These are phyloP conservation scores for Drosophila anomalata DNA, from an alignment of 2,888 invertebrate species.

Conservation along the genomic window DNA sequence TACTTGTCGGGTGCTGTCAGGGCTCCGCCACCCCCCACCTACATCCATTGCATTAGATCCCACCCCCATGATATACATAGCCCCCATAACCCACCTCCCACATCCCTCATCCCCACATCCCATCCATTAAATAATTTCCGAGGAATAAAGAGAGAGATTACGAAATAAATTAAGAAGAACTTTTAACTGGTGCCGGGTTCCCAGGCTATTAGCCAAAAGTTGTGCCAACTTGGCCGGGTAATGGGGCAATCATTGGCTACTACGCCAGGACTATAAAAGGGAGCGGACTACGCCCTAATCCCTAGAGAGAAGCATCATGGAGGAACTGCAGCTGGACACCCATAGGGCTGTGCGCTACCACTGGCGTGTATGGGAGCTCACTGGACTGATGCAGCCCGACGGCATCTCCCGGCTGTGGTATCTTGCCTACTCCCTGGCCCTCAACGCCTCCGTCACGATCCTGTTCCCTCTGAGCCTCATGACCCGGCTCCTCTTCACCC, in stretches of 20 bases:
- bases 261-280: neutral
- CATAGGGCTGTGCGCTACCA: constrained; percentile 77
- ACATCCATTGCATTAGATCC: neutral
- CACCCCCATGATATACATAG: neutral
- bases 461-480: constrained; percentile 79
- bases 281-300: neutral
- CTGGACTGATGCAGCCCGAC: constrained; percentile 67
- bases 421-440: constrained; percentile 50
- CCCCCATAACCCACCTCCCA: too few relatives aligned
- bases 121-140: constrained; percentile 13
- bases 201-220: constrained; percentile 36
- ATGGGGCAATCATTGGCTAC: constrained; percentile 5
- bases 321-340: constrained; percentile 37
- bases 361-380: constrained; percentile 79
- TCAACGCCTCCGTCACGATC: constrained; percentile 74
- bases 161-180: constrained; percentile 1
- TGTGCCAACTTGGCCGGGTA: constrained; percentile 5
- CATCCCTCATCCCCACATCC: neutral
- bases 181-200: constrained; percentile 21
- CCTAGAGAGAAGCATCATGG: constrained; percentile 3
- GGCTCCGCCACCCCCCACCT: neutral
- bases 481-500: constrained; percentile 67
- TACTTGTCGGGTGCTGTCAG: constrained; percentile 20
- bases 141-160: constrained; percentile 33
- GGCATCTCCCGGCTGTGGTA: constrained; percentile 32